Conservation (phyloP, 2,888 invertebrate species). For the Flexamia atlantica region DNA sequence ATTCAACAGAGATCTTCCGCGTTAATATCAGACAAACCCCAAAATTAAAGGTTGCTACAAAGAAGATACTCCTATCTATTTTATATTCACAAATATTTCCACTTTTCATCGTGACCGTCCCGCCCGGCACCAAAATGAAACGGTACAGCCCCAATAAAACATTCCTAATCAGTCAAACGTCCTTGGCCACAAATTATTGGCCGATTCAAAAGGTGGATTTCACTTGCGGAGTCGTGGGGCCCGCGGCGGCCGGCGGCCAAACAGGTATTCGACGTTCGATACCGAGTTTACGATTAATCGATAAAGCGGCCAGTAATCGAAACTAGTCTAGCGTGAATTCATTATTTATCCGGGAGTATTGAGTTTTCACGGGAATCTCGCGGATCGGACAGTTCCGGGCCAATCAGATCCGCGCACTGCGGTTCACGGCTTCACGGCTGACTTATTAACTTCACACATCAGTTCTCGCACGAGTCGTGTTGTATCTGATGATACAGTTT, state of each 20-base stretch:
- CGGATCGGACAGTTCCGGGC: conserved; percentile 42
- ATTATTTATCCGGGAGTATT: conserved; percentile 49
- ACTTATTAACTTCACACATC: conserved; percentile 51
- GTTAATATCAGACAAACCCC: too few species aligned
- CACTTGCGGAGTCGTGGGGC: conserved; percentile 19
- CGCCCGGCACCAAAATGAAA: too few species aligned
- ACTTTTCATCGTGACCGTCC: too few species aligned
- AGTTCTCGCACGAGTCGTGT: conserved; percentile 22
- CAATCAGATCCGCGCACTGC: conserved; percentile 31
- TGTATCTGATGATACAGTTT: conserved; percentile 51
- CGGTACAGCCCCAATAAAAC: too few species aligned
- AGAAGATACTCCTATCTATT: too few species aligned
- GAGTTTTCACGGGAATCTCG: conserved; percentile 49
- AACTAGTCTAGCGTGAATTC: conserved; percentile 59
- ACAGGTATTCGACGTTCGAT: conserved; percentile 47
- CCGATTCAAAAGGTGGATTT: conserved; percentile 4
- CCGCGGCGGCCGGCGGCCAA: conserved; percentile 4
- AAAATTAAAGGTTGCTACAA: too few species aligned
- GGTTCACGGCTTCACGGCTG: conserved; percentile 22
- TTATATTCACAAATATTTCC: too few species aligned
- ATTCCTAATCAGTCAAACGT: too few species aligned
- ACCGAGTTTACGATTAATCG: conserved; percentile 49
- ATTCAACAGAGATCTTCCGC: too few species aligned
- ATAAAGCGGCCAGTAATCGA: conserved; percentile 51
- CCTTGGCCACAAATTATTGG: conserved; percentile 10